Percentiles rank a stretch among this genome's conserved stretches.
These are phyloP conservation scores for Sturnira hondurensis DNA, from an alignment of 2,113 vertebrate species.

Conservation along the genomic window DNA sequence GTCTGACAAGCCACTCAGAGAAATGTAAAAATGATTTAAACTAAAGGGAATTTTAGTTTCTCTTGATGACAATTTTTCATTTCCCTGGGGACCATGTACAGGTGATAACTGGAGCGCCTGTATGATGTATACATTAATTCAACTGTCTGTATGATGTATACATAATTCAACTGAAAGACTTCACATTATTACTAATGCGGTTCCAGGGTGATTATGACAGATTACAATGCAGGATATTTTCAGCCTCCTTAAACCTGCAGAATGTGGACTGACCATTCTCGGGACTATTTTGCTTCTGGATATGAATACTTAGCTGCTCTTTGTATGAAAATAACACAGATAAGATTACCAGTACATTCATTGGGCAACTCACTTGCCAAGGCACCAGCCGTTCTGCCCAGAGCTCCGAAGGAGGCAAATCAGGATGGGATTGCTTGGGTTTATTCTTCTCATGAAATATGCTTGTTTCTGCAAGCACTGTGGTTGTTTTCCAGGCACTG, in stretches of 20 bases:
- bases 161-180: not conserved
- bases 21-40: slow-evolving; percentile 10
- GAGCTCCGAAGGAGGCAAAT: not conserved
- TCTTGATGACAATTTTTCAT: slow-evolving; percentile 5
- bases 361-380: not conserved
- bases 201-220: not conserved
- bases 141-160: not conserved
- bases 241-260: not conserved
- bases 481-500: not conserved
- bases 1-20: not conserved
- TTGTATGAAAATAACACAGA: not conserved
- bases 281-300: not conserved
- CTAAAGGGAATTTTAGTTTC: not conserved
- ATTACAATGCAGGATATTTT: not conserved
- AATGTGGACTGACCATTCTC: not conserved
- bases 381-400: not conserved
- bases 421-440: not conserved
- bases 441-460: not conserved
- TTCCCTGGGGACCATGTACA: not conserved
- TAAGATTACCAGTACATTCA: not conserved
- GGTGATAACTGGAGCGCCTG: not conserved
- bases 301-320: not conserved
- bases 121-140: too few relatives aligned
- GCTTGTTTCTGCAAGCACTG: not conserved
- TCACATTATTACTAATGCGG: not conserved